Conservation (phyloP, 1,140 invertebrate genomes). For the Drosophila leontia region DNA sequence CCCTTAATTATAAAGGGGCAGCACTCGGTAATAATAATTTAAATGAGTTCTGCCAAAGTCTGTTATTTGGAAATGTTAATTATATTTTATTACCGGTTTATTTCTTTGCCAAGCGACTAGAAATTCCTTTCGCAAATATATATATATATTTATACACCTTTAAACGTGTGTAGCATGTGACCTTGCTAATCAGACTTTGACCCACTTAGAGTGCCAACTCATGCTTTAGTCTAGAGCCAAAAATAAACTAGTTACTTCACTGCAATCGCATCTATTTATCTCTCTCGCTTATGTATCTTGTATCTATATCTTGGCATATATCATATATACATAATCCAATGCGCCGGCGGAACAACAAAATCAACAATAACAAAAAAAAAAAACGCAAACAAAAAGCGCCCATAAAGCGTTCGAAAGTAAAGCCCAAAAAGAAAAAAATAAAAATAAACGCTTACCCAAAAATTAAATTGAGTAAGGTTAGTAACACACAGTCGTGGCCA, state of each 20-base stretch:
- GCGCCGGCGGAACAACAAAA: slow-evolving; percentile 60
- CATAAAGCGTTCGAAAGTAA: slow-evolving; percentile 78
- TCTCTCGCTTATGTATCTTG: slow-evolving; percentile 52
- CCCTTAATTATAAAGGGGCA: neutral
- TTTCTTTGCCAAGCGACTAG: neutral
- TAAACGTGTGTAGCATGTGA: slow-evolving; percentile 30
- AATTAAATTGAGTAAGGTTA: slow-evolving; percentile 79
- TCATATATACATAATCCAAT: slow-evolving; percentile 67
- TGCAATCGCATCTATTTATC: slow-evolving; percentile 40
- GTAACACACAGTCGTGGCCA: slow-evolving; percentile 75
- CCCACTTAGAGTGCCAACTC: slow-evolving; percentile 68
- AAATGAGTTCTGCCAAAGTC: slow-evolving; percentile 1
- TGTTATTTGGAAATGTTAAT: neutral
- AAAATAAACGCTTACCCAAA: slow-evolving; percentile 40
- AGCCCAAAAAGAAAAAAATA: slow-evolving; percentile 40
- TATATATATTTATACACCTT: too few relatives aligned
- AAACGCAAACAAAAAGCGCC: slow-evolving; percentile 48
- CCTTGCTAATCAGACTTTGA: slow-evolving; percentile 75
- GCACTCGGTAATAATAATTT: neutral
- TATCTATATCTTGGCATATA: slow-evolving; percentile 35
- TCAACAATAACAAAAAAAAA: slow-evolving; percentile 39
- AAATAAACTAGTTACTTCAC: slow-evolving; percentile 43
- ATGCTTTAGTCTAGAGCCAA: slow-evolving; percentile 53
- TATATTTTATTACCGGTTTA: slow-evolving; percentile 24
- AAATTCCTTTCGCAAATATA: slow-evolving; percentile 19